phyloP scores from a whole-genome alignment of 2,113 vertebrate species.

The Montifringilla adamsi region DNA sequence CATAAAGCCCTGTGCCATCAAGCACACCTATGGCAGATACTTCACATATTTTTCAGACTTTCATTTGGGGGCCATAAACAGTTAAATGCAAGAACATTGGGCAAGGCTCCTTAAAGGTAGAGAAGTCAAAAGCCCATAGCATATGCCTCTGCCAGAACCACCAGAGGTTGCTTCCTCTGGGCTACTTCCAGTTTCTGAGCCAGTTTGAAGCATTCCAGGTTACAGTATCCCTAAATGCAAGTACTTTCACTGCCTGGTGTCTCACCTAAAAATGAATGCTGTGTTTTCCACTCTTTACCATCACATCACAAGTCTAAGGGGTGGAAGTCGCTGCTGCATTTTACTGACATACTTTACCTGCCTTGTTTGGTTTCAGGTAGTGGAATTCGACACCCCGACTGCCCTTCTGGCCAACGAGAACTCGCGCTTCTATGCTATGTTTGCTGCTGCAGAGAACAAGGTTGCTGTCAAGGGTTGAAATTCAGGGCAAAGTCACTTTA shows the following conservation, averaged over 20 bases:
- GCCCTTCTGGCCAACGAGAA: slow-evolving; percentile 90
- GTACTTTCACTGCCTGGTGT: not conserved
- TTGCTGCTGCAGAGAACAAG: slow-evolving; percentile 90
- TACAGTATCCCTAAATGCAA: not conserved
- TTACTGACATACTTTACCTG: not conserved
- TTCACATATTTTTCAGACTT: not conserved
- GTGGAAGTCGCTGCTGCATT: not conserved
- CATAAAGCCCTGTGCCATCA: not conserved
- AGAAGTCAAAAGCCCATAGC: not conserved
- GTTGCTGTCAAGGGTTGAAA: slow-evolving; percentile 88
- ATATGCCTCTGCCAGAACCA: not conserved
- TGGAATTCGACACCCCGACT: slow-evolving; percentile 92
- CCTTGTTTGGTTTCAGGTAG: slow-evolving; percentile 78
- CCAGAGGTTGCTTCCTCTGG: not conserved
- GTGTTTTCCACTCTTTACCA: not conserved
- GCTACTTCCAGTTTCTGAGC: not conserved
- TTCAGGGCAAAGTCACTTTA: slow-evolving; percentile 47
- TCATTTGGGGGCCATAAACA: not conserved
- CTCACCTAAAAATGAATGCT: not conserved
- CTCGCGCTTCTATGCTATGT: slow-evolving; percentile 91
- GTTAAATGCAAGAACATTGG: not conserved
- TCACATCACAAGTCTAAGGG: not conserved
- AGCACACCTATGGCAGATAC: not conserved
- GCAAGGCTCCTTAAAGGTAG: not conserved
- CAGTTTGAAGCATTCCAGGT: not conserved